Base-by-base conservation (phyloP, 2,797 vertebrate species). In the Smutsia temminckii region DNA sequence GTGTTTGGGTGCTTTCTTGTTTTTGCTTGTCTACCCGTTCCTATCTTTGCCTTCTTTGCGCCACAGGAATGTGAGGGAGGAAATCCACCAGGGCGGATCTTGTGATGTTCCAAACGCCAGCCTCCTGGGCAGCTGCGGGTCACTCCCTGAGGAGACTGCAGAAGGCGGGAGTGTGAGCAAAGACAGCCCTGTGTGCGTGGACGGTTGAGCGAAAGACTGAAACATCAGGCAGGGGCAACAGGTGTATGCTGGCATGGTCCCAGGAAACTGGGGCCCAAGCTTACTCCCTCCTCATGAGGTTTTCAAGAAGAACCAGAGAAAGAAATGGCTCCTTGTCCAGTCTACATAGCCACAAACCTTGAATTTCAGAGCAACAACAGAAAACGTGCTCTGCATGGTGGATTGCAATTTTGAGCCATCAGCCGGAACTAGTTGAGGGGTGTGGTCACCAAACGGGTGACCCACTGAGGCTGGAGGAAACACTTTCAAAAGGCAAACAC, bases 211-310 rank as follows among this genome's bases (percentile, higher is more conserved):
- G 46, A 46, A 46, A 46, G 46, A 46, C 46, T 46, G 46, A 46
- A 46, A 46, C 11, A 46, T 46, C 46, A 46, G 10, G 46, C 46
- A 46, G 46, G 46, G 78, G 46, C 6, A 20, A 51, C 0, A 0
- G 0, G 8, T 10, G 6, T 21, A 20, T 21, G 7, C 5, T 10
- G 32, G 37, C n/a, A 57, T 11, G 8, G 2, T 21, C 32, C 59
- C 25, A 66, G 57, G 34, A 27, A 51, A 64, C 12, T 3, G 20
- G 42, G 11, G 46, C 10, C 2, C 46, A 46, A 2, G 46, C 46
- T 46, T 46, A 46, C 46, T 11, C 46, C 46, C 46, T 46, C 46
- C 46, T 46, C 10, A 46, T 46, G 46, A 46, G 46, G 46, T 46
- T 46, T 46, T 46, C 2, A 11, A 46, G 46, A 17, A 11, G 6